phyloP scores from a whole-genome alignment of 2,888 invertebrate genomes.

The Andrena dorsata region DNA sequence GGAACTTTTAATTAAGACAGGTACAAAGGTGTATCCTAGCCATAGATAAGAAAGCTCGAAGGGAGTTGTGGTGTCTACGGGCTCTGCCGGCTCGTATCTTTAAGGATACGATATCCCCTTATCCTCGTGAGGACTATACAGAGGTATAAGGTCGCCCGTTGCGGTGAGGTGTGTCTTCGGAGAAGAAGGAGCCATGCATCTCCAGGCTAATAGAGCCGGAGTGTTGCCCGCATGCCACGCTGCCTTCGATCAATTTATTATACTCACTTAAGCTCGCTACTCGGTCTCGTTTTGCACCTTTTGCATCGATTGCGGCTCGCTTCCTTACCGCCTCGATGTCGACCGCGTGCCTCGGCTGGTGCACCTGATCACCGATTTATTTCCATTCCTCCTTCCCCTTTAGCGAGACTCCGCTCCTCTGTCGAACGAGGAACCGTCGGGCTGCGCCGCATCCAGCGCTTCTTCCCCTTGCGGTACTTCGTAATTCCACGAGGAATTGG shows the following conservation, averaged over 20 bases:
- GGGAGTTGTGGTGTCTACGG: constrained; percentile 3
- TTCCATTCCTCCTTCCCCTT: constrained; percentile 50
- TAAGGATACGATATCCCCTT: constrained; percentile 63
- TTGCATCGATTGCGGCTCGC: constrained; percentile 55
- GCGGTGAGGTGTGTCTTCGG: constrained; percentile 63
- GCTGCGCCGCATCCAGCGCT: not conserved
- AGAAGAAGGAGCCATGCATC: constrained; percentile 73
- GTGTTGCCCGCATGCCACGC: constrained; percentile 76
- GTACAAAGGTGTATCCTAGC: not conserved
- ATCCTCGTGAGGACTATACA: constrained; percentile 60
- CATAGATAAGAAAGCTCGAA: constrained; percentile 16
- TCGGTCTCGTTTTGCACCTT: constrained; percentile 57
- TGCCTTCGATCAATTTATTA: constrained; percentile 78
- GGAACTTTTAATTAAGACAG: too few relatives aligned
- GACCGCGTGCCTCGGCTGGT: constrained; percentile 29
- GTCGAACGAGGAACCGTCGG: not conserved
- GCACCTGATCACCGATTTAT: constrained; percentile 62
- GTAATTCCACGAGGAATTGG: constrained; percentile 15
- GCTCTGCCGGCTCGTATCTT: constrained; percentile 41
- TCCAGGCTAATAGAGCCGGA: constrained; percentile 74
- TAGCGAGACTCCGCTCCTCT: not conserved
- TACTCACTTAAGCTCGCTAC: constrained; percentile 72
- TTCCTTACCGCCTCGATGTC: constrained; percentile 43
- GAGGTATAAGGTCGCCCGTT: constrained; percentile 54
- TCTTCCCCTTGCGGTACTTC: not conserved